These are phyloP conservation scores for Conchocele bisecta DNA, from an alignment of 2,888 invertebrate species.

Conservation along the genomic window DNA sequence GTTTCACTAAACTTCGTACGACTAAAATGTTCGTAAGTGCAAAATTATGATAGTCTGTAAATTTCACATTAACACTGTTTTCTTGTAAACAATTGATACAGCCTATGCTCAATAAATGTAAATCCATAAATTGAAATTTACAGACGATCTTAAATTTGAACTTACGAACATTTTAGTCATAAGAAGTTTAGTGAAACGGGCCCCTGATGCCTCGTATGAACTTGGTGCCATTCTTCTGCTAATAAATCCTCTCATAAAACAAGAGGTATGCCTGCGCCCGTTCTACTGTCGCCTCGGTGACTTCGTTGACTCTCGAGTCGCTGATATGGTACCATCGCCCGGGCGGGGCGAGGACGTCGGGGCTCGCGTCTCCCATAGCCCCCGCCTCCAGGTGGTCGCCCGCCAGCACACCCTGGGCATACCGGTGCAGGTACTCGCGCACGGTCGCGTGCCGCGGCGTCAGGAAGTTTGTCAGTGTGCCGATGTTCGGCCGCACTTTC, in stretches of 20 bases:
- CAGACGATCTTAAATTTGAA: too few species aligned
- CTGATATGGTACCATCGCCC: slow-evolving; percentile 97
- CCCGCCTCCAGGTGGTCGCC: slow-evolving; percentile 49
- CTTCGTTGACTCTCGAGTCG: slow-evolving; percentile 93
- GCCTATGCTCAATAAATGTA: too few species aligned
- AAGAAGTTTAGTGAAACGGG: too few species aligned
- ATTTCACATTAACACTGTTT: too few species aligned
- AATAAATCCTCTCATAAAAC: slow-evolving; percentile 94
- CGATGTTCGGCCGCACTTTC: slow-evolving; percentile 86
- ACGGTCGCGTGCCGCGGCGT: slow-evolving; percentile 59
- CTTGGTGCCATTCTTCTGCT: too few species aligned
- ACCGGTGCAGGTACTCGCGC: slow-evolving; percentile 68
- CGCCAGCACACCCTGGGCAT: slow-evolving; percentile 54
- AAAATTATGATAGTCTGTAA: too few species aligned
- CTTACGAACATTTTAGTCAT: too few species aligned
- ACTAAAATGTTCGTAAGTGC: too few species aligned
- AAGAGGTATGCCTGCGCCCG: slow-evolving; percentile 96
- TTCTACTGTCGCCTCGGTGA: slow-evolving; percentile 90
- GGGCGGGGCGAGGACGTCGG: slow-evolving; percentile 75
- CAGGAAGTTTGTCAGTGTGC: slow-evolving; percentile 69
- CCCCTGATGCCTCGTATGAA: too few species aligned
- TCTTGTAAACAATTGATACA: too few species aligned
- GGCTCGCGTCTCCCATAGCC: slow-evolving; percentile 58
- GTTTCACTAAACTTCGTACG: too few species aligned
- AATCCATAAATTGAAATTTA: too few species aligned